Evolutionary conservation across 2,113 vertebrate species (phyloP).

Genomic region (Triplophysa siluroides): DNA sequence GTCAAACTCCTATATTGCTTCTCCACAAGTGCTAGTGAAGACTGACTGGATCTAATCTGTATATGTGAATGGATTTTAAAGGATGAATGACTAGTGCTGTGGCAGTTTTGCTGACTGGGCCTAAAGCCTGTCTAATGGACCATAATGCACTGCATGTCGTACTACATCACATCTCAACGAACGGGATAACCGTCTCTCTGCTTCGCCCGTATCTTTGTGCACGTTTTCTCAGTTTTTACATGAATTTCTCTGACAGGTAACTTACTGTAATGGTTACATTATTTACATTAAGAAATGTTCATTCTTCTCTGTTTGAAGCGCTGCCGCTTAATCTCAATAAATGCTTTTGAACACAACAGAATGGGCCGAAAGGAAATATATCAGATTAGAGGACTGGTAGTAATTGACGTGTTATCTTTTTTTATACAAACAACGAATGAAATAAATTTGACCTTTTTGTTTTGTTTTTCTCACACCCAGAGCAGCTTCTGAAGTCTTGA

Average conservation of each 20-base stretch:
- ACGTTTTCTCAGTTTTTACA: background rate
- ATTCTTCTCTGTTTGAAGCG: background rate
- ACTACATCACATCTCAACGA: constrained; percentile 39
- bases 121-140: constrained; percentile 29
- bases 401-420: no score
- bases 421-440: background rate
- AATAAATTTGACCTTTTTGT: constrained; percentile 24
- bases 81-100: constrained; percentile 43
- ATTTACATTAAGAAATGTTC: background rate
- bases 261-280: background rate
- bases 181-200: constrained; percentile 4
- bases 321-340: background rate
- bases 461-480: constrained; percentile 18
- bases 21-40: background rate
- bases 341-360: no score
- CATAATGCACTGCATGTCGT: constrained; percentile 43
- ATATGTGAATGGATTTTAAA: constrained; percentile 24
- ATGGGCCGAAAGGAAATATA: no score
- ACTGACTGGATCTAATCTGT: constrained; percentile 26
- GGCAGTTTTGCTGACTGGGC: constrained; percentile 39
- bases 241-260: background rate
- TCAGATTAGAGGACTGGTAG: no score
- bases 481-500: constrained; percentile 36
- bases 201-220: background rate
- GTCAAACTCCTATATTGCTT: constrained; percentile 47